Percentiles rank a stretch among this genome's conserved stretches.
These are phyloP conservation scores for Poeciliopsis turrubarensis DNA, from an alignment of 2,113 vertebrate species.

Conservation along the genomic window DNA sequence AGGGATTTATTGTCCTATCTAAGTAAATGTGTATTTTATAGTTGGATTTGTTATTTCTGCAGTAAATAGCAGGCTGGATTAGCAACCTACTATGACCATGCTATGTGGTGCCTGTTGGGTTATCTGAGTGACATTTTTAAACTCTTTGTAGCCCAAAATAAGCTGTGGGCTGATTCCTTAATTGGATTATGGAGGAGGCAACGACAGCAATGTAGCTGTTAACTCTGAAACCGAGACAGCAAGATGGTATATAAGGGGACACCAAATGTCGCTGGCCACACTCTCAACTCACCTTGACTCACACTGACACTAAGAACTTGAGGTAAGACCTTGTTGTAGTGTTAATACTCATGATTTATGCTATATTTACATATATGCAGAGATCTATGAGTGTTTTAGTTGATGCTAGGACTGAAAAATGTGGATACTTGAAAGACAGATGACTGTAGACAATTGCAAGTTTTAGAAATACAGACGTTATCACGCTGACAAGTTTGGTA, in stretches of 20 bases:
- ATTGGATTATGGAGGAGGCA: constrained; percentile 71
- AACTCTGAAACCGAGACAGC: constrained; percentile 35
- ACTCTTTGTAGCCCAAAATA: constrained; percentile 63
- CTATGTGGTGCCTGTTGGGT: constrained; percentile 37
- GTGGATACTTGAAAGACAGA: background rate
- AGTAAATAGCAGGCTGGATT: constrained; percentile 18
- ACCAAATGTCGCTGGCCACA: constrained; percentile 9
- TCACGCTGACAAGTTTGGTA: background rate
- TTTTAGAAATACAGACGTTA: background rate
- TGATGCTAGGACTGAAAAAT: background rate
- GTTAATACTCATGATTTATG: background rate
- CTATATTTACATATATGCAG: background rate
- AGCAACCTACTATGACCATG: constrained; percentile 25
- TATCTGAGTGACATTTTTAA: constrained; percentile 66
- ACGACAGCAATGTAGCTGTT: constrained; percentile 37
- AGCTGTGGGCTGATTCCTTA: constrained; percentile 67
- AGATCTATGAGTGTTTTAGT: background rate
- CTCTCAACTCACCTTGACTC: constrained; percentile 25
- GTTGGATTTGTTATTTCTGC: constrained; percentile 1
- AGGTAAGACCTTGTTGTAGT: constrained; percentile 53
- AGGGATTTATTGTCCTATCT: background rate
- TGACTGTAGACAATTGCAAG: background rate
- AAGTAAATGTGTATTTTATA: background rate
- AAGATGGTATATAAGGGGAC: constrained; percentile 68
- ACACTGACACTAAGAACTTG: constrained; percentile 10